Base-by-base conservation (phyloP, 37 sponge, comb jelly and placozoan species). In the Aplysina aerophoba region DNA sequence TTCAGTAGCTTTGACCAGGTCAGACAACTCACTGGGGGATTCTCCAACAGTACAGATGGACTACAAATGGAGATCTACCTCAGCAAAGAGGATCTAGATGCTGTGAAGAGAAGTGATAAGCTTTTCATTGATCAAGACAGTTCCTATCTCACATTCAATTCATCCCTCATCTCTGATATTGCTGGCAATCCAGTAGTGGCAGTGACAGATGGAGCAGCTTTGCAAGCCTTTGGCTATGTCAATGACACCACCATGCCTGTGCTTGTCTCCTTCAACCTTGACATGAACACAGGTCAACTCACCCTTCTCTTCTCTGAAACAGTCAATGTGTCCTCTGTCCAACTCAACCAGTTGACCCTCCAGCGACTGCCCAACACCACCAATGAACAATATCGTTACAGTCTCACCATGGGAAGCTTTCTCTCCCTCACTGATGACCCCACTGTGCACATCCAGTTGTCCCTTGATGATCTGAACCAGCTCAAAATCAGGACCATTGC, bases 261-360 rank as follows among this genome's bases (percentile, higher is more conserved):
- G 33, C 88, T 97, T n/a, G 39, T 63, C 16, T 59, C 31, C 12
- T 94, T 85, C 81, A 72, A 66, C 33, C 90, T 97, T 66, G 92
- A 97, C 81, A 92, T 94, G 90, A 83, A 97, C 79, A 84, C 57
- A 56, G 95, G 92, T 15, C 60, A 20, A 0, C 55, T 97, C 4
- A 87, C 36, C 15, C 83, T 97, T 17, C 83, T 84, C 28, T 97
- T 97, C 86, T 90, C 91, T 80, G 97, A 97, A 59, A 97, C 97
- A 31, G 87, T 97, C 59, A 92, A 95, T 83, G 84, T 88, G 15
- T 87, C 91, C 5, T 92, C 96, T 6, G 74, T 95, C 24, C 75
- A 83, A 30, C 59, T 95, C 31, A 73, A 73, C 40, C 87, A 90
- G 55, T 35, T 95, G 20, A 90, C 91, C 17, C 65, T 95, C 27